Base-by-base conservation (phyloP, 2,113 vertebrate species). In the Epinephelus lanceolatus region DNA sequence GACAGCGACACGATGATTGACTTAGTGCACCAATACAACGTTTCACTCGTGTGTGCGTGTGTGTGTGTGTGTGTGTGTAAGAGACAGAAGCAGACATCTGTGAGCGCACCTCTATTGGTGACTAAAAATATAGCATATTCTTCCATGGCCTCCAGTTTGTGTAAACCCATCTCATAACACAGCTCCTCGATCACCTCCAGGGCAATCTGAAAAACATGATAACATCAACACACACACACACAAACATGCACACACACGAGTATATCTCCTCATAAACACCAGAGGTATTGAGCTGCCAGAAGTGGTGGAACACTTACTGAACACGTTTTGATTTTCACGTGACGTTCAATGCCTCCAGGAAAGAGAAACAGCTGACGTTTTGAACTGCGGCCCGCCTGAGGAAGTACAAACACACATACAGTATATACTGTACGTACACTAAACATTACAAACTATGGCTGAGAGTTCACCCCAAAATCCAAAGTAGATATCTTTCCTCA, bases 291-390 rank as follows among this genome's bases (percentile, higher is more conserved):
- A 60, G 45, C n/a, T 47, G 57, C 23, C 19, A 56, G 62, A 21
- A n/a, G 70, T 8, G 40, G 47, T 10, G n/a, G 12, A 67, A 73
- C 19, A 94, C 96, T 94, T 83, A 99, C 98, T 0, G 98, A 97
- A 88, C 97, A 98, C 0, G 97, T 99, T 94, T 96, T 99, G 92
- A 99, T 98, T 94, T 99, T 99, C 70, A 97, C 96, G 67, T 99
- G 98, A 45, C 96, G 96, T 83, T 99, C 98, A 0, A 98, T 96
- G 85, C 97, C 97, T 1, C 98, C 98, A 0, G 98, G 98, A 81
- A 99, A 95, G 80, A 99, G 96, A 78, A 99, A 97, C 84, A 99
- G 95, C 93, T 99, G 98, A 21, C 98, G 96, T 88, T 99, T 99
- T 66, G 98, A 98, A 66, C 97, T 99, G 70, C 98, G 96, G 60